A percentile compares a stretch with the other conserved stretches of the same genome.
These are phyloP conservation scores for Andricus quercusramuli DNA, from an alignment of 2,888 invertebrate species.

Conservation along the genomic window DNA sequence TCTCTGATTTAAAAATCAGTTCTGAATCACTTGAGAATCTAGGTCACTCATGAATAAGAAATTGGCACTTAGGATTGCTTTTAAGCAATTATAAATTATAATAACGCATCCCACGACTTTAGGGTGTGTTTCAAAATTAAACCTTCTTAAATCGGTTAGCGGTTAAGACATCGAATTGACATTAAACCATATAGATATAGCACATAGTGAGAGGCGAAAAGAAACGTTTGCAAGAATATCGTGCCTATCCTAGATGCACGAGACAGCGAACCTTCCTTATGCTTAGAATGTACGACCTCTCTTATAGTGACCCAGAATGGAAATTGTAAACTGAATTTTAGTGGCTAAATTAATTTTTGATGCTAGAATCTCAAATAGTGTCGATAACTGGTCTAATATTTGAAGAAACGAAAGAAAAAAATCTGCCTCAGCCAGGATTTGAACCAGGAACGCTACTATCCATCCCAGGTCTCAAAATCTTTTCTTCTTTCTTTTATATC, in stretches of 20 bases:
- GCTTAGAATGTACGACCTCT: neutral
- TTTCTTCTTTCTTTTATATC: too few species aligned
- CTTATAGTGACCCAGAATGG: neutral
- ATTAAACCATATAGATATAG: constrained; percentile 1
- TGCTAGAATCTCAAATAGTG: too few species aligned
- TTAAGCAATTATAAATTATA: constrained; percentile 31
- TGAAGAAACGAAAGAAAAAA: too few species aligned
- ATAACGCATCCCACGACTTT: constrained; percentile 13
- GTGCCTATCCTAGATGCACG: constrained; percentile 11
- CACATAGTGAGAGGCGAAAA: constrained; percentile 31
- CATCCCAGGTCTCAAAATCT: too few species aligned
- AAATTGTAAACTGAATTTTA: neutral
- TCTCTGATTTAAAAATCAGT: neutral
- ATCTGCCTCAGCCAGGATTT: too few species aligned
- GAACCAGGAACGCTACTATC: too few species aligned
- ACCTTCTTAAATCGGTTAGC: constrained; percentile 1
- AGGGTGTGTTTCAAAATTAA: constrained; percentile 11
- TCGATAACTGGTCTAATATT: too few species aligned
- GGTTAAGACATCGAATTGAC: constrained; percentile 32
- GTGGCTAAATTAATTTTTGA: too few species aligned
- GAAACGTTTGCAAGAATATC: constrained; percentile 34
- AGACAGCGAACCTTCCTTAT: constrained; percentile 7
- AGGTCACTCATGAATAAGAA: constrained; percentile 7
- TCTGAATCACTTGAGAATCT: neutral
- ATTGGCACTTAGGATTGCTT: neutral